Evolutionary conservation across 2,888 invertebrate genomes (phyloP).

Genomic region (Aromia moschata): DNA sequence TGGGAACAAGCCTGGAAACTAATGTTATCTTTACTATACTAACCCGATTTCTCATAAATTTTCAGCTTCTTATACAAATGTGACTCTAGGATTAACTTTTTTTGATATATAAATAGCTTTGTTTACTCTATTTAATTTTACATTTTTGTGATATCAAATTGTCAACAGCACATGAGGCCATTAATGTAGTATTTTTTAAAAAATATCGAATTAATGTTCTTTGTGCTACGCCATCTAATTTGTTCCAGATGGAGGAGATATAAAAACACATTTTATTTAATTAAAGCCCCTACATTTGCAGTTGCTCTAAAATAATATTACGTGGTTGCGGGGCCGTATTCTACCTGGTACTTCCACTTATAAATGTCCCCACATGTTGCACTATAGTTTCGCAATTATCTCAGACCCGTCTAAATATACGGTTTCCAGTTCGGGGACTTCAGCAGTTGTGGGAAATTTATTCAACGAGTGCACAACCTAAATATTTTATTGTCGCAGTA

Average conservation of each 20-base stretch:
- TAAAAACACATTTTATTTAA: conserved; percentile 59
- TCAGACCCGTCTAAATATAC: conserved; percentile 51
- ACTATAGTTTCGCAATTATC: conserved; percentile 65
- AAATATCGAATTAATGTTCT: conserved; percentile 6
- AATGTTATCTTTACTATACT: too few species aligned
- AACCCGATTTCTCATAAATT: too few species aligned
- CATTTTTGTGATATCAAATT: too few species aligned
- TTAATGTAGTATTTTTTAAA: neutral
- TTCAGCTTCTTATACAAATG: too few species aligned
- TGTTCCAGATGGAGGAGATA: conserved; percentile 49
- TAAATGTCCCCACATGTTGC: conserved; percentile 62
- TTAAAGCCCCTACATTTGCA: conserved; percentile 58
- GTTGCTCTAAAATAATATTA: conserved; percentile 51
- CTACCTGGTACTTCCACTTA: conserved; percentile 57
- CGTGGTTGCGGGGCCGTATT: conserved; percentile 49
- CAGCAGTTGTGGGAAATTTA: conserved; percentile 14
- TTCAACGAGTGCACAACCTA: neutral
- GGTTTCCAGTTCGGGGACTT: conserved; percentile 38
- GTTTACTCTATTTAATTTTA: too few species aligned
- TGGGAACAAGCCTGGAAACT: too few species aligned
- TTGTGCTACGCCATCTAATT: conserved; percentile 8
- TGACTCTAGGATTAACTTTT: too few species aligned
- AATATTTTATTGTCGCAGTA: neutral
- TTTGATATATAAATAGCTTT: too few species aligned
- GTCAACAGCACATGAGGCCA: too few species aligned